A percentile compares a stretch with the other conserved stretches of the same genome.
Conservation (phyloP, 2,113 vertebrate species). For the Orcinus orca region DNA sequence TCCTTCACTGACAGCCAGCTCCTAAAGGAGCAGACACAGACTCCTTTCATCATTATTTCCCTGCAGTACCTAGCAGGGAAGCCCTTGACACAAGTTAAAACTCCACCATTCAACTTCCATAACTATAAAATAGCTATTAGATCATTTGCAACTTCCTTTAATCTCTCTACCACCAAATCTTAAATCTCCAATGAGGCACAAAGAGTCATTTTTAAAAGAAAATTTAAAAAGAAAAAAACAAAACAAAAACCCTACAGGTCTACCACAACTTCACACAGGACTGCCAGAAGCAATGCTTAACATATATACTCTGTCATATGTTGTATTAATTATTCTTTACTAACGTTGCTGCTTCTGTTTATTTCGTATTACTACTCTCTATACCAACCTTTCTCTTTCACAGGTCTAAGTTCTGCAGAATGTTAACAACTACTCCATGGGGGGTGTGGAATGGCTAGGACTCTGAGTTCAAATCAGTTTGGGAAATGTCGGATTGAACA, state of each 20-base stretch:
- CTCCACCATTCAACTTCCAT: neutral
- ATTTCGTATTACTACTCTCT: neutral
- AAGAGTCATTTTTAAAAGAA: neutral
- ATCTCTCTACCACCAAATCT: neutral
- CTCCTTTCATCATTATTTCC: slow-evolving; percentile 35
- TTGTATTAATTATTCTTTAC: neutral
- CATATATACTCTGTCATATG: neutral
- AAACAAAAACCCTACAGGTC: neutral
- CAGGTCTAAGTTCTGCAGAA: neutral
- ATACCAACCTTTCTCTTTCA: neutral
- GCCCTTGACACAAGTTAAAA: neutral
- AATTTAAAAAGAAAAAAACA: no score
- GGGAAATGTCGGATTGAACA: slow-evolving; percentile 1
- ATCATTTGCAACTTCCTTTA: neutral
- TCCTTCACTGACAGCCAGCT: neutral
- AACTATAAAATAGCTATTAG: neutral
- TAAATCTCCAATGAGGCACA: neutral
- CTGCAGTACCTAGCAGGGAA: neutral
- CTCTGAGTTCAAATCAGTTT: neutral
- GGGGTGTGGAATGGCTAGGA: neutral
- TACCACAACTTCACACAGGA: neutral
- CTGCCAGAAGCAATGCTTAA: neutral
- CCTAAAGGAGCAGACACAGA: neutral
- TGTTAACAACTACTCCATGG: neutral
- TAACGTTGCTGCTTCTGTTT: neutral